Evolutionary conservation across 2,797 vertebrate species (phyloP), one percentile per base, ranked within the genome.

Genomic region (Masticophis lateralis): DNA sequence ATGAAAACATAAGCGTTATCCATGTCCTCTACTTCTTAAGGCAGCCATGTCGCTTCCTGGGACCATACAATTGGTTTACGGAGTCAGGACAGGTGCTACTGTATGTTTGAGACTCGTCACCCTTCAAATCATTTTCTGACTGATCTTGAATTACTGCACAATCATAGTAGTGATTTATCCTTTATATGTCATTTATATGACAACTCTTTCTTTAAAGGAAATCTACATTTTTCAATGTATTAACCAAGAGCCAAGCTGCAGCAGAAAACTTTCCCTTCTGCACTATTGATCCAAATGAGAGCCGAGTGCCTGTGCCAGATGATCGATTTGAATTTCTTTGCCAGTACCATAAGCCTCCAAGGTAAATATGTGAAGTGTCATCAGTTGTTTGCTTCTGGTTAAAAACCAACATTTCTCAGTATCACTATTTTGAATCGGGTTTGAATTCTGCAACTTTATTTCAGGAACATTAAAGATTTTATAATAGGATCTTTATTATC

Each of bases 261-360:
- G 99, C 99, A 86, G 99, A 99, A 97, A 98, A 99, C 96, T 99
- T 99, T 96, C 99, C 99, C 91, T 99, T 99, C 98, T 99, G 99
- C 98, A 99, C 99, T 96, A 99, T 99, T 97, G 99, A 99, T 97
- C 99, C 99, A 96, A 99, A 99, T 96, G 99, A 99, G 98, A 99
- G 99, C 97, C 98, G 98, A 97, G 99, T 99, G 93, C 98, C 99
- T 97, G 98, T 99, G 97, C 99, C 98, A 96, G 99, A 99, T 97
- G 98, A 98, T 97, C 98, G 98, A 97, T 99, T 98, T 98, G 98
- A 99, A 96, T 99, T 99, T 97, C 98, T 99, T 56, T 99, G 98
- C 97, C 98, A 98, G 95, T 98, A 98, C 96, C 99, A 99, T 97
- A 98, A 99, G 97, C 99, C 99, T 96, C 98, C 98, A 96, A 99